Evolutionary conservation across 2,797 vertebrate species (phyloP).

Genomic region (Tapirus indicus): DNA sequence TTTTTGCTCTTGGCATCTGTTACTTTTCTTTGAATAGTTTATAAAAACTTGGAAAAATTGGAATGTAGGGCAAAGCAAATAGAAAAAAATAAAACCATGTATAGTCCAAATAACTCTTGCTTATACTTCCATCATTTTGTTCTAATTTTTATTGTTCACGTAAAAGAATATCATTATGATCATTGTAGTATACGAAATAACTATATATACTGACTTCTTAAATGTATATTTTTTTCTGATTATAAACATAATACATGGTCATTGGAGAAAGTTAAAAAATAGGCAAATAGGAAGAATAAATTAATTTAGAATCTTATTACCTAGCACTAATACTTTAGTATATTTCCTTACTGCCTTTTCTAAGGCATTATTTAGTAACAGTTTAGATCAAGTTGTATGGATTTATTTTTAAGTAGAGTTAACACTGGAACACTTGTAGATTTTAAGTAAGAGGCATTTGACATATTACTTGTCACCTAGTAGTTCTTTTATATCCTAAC

Average conservation of each 20-base stretch:
- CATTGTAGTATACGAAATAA: neutral
- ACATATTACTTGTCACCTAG: neutral
- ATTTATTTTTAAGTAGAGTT: conserved; percentile 35
- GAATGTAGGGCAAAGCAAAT: conserved; percentile 7
- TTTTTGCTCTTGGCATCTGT: neutral
- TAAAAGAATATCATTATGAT: neutral
- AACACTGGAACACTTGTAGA: neutral
- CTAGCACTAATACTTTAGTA: neutral
- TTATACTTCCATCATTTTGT: conserved; percentile 24
- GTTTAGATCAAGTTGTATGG: neutral
- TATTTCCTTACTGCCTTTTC: conserved; percentile 18
- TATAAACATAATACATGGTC: neutral
- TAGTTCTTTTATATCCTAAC: neutral
- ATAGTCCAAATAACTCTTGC: neutral
- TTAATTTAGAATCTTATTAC: conserved; percentile 35
- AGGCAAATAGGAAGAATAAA: conserved; percentile 14
- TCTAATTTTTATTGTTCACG: conserved; percentile 19
- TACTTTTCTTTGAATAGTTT: conserved; percentile 36
- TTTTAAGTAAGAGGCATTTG: conserved; percentile 5
- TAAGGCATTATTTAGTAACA: neutral
- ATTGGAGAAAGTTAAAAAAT: conserved; percentile 29
- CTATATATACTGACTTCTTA: neutral
- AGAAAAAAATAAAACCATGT: neutral
- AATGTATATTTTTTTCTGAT: neutral
- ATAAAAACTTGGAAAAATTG: conserved; percentile 17